Base-by-base conservation (phyloP, 1,140 invertebrate species). In the Sitophilus oryzae region DNA sequence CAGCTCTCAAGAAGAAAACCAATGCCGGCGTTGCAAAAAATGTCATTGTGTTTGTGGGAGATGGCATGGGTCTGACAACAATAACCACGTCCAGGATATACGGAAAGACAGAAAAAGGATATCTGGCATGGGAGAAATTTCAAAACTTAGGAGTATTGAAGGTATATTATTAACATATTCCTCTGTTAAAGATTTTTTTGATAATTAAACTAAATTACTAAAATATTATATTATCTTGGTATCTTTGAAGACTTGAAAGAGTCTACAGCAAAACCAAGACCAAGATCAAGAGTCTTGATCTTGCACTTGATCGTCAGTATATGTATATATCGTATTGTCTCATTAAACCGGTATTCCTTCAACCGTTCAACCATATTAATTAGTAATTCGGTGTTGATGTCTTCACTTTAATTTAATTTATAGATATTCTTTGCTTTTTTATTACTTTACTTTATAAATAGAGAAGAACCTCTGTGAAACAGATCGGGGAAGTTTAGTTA, bases 61-160 rank as follows among this genome's bases (percentile, higher is more conserved):
- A 96, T 67, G 93, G 94, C 1, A 96, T 98, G 93, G 92, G 93
- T 4, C 79, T 90, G 0, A 84, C 89, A 23, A 95, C 93, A 0
- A 79, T 93, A 15, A 93, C 92, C 0, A 89, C 93, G 0, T 82
- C 87, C 0, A 76, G 94, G 51, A 89, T 91, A 51, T 84, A 84
- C 66, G 78, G 78, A 45, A 78, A 77, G 15, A 82, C 84, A 1
- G 89, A 90, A 64, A 76, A 78, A 4, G 82, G 84, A 51, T 72
- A 77, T 42, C 75, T 95, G 9, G 71, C 76, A 0, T 95, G 88
- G 77, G 93, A 95, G 66, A 80, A 80, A 41, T 93, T 95, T 64
- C 88, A 88, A 0, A 80, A 93, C 67, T 73, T 90, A 47, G 91
- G 86, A 8, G 66, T 93, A 2, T 68, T 91, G 3, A 95, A 94